Base-by-base conservation (phyloP, 2,888 invertebrate genomes). In the Andrena bicolor region DNA sequence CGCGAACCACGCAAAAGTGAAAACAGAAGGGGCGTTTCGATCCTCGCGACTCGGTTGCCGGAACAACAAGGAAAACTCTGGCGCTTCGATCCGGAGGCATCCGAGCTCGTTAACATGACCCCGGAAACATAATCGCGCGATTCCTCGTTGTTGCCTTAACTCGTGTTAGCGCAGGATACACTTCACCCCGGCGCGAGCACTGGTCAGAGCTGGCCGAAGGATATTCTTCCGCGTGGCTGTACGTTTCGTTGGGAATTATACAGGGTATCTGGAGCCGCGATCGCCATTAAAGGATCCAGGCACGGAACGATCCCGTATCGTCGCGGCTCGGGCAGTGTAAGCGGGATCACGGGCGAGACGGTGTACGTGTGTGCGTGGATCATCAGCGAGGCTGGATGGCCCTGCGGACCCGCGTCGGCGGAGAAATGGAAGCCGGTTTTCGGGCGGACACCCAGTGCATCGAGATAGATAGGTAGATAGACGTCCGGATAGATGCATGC, bases 401-500 rank as follows among this genome's bases (percentile, higher is more conserved):
- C 63, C 1, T 16, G 56, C 0, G 53, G 63, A 65, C 71, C 61
- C 61, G 35, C 35, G 58, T 28, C 28, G 60, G 66, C 74, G 69
- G 87, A 86, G 86, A 76, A 80, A 87, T 76, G 82, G 82, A 75
- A 82, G 86, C 79, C 76, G 88, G 85, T 86, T 88, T 87, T 88
- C 85, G 85, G 86, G 79, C 85, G 89, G 91, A 91, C 89, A 89
- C 89, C 90, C 90, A 88, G 90, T 88, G 88, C 89, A 87, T 86
- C 87, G 87, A 89, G 89, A 89, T 88, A 90, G 87, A 89, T 85
- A 85, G 90, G 82, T 86, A 86, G 89, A 88, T 89, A 87, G 90
- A 88, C 88, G 89, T 87, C 82, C 85, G 87, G 90, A 90, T 89
- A 90, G 90, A 89, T 88, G 89, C 90, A 89, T 87, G 87, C 88